Conservation (phyloP, 2,797 vertebrate genomes). For the Brachyrhaphis roseni region DNA sequence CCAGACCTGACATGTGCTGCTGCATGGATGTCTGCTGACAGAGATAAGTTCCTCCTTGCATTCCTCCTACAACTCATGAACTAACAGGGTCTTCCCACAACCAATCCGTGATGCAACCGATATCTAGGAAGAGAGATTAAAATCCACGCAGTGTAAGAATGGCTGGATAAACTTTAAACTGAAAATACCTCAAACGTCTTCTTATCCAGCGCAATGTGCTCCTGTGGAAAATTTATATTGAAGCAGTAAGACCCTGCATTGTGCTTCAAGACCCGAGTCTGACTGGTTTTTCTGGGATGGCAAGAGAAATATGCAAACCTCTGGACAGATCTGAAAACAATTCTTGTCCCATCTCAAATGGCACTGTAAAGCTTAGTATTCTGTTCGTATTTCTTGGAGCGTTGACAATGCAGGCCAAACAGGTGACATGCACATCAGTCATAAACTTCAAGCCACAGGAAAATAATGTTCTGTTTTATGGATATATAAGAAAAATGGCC, state of each 20-base stretch:
- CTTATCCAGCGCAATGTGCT: slow-evolving; percentile 44
- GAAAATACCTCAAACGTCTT: slow-evolving; percentile 55
- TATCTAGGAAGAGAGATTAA: slow-evolving; percentile 55
- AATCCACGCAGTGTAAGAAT: slow-evolving; percentile 49
- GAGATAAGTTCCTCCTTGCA: slow-evolving; percentile 68
- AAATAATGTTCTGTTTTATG: slow-evolving; percentile 74
- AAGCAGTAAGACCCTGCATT: slow-evolving; percentile 28
- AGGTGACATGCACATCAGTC: slow-evolving; percentile 73
- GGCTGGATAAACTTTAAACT: slow-evolving; percentile 48
- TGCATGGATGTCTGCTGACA: slow-evolving; percentile 65
- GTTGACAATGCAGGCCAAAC: slow-evolving; percentile 55
- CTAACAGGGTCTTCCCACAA: slow-evolving; percentile 48
- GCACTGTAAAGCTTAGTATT: slow-evolving; percentile 40
- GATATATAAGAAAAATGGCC: slow-evolving; percentile 76
- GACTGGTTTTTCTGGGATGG: slow-evolving; percentile 38
- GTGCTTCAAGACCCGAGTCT: slow-evolving; percentile 4
- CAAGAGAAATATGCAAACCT: slow-evolving; percentile 56
- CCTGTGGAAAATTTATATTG: slow-evolving; percentile 25
- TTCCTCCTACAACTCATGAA: slow-evolving; percentile 51
- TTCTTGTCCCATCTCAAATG: slow-evolving; percentile 41
- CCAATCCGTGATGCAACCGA: slow-evolving; percentile 52
- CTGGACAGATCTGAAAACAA: slow-evolving; percentile 32
- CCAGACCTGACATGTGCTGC: slow-evolving; percentile 69
- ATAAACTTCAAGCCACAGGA: slow-evolving; percentile 55
- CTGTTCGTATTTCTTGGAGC: slow-evolving; percentile 43